Evolutionary conservation across 2,888 invertebrate genomes (phyloP).

Genomic region (Netelia inedita): DNA sequence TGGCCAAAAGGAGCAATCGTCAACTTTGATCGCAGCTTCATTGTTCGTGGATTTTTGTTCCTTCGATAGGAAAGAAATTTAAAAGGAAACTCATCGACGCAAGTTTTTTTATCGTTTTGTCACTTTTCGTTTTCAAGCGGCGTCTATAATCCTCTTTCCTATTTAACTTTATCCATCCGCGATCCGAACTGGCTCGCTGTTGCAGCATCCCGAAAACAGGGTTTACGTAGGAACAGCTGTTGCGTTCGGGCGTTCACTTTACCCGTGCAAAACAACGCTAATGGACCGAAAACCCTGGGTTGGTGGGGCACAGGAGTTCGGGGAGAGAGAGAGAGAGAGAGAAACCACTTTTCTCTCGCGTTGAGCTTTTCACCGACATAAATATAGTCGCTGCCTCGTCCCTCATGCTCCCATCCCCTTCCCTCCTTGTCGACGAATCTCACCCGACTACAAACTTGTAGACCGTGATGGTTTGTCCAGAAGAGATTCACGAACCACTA

Average conservation of each 20-base stretch:
- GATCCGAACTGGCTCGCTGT: neutral
- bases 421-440: conserved; percentile 38
- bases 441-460: conserved; percentile 49
- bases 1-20: neutral
- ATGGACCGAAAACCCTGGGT: conserved; percentile 78
- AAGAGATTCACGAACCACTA: conserved; percentile 32
- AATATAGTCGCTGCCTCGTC: conserved; percentile 61
- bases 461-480: conserved; percentile 15
- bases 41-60: too few relatives aligned
- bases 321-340: conserved; percentile 24
- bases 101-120: too few relatives aligned
- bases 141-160: neutral
- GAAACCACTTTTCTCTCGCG: conserved; percentile 41
- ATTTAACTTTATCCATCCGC: neutral
- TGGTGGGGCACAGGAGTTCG: conserved; percentile 4
- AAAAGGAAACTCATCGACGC: too few relatives aligned
- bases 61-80: too few relatives aligned
- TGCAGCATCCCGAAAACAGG: conserved; percentile 56
- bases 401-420: conserved; percentile 17
- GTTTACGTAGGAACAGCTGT: conserved; percentile 81
- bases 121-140: neutral
- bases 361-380: conserved; percentile 59
- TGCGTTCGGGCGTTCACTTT: conserved; percentile 76
- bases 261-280: conserved; percentile 80
- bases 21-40: neutral